Base-by-base conservation (phyloP, 2,888 invertebrate genomes). In the Harmothoe impar region DNA sequence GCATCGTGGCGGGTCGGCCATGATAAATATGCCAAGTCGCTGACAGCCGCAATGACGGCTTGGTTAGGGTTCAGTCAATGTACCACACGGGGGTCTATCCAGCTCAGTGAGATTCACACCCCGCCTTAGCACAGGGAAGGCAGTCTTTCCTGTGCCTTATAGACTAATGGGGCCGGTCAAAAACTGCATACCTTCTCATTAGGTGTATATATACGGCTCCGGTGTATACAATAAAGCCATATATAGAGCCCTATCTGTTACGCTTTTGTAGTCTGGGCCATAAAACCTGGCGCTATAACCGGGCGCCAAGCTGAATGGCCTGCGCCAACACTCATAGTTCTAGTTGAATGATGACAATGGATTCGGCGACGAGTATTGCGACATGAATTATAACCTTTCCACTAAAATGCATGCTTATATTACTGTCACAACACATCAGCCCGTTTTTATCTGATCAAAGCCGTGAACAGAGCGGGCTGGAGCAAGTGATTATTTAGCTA, bases 381-480 rank as follows among this genome's bases (percentile, higher is more conserved):
- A 33, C 81, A 81, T 20, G 81, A 52, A 86, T 86, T 86, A 86
- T 86, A 86, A 86, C 56, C 86, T 86, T 86, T 86, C 86, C 86
- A 29, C 86, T 56, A 56, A 52, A 86, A 52, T 31, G 86, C 56
- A 52, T 54, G 86, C 52, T 54, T 86, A 86, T 54, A 86, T 86
- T 86, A 86, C 54, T 86, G 86, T 86, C 86, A 86, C 25, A 86
- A 29, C 86, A 81, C 86, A 86, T 86, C 86, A 86, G 25, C 29
- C 29, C 5, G 43, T 86, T 54, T 86, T 54, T 86, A 20, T 86
- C 29, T 86, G 86, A 86, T 86, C 54, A 86, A 86, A 86, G 86
- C 56, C 29, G 43, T 43, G 81, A 33, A 43, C 23, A 81, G 43
- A 43, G n/a, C 35, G 20, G 81, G 25, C 35, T 43, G 35, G 43